phyloP scores from a whole-genome alignment of 64 coral and sea anemone species.

The Dendrophyllia cribrosa region DNA sequence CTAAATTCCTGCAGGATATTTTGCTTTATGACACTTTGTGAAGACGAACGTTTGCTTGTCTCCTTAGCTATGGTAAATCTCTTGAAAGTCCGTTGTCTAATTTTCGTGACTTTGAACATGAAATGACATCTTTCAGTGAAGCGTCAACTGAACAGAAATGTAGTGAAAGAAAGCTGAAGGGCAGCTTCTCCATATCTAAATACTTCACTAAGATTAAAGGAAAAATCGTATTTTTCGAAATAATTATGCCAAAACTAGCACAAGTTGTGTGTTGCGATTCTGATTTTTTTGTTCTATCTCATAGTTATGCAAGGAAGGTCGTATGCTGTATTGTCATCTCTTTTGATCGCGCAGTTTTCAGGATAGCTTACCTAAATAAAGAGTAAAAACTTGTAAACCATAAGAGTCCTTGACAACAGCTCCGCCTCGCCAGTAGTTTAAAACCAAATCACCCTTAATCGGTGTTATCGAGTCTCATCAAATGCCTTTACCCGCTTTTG shows the following conservation, averaged over 20 bases:
- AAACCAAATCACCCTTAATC: conserved; percentile 60
- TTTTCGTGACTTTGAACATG: conserved; percentile 38
- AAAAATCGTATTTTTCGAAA: not conserved
- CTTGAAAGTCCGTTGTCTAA: not conserved
- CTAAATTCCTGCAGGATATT: not conserved
- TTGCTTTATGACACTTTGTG: not conserved
- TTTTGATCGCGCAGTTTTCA: not conserved
- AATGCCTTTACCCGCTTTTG: conserved; percentile 67
- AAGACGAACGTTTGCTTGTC: not conserved
- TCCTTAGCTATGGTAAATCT: not conserved
- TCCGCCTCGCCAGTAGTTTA: conserved; percentile 54
- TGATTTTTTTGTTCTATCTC: not conserved
- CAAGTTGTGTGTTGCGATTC: not conserved
- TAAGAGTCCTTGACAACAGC: conserved; percentile 33
- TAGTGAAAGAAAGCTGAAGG: conserved; percentile 4
- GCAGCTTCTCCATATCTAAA: not conserved
- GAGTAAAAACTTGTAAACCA: conserved; percentile 38
- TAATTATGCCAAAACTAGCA: not conserved
- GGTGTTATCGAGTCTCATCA: conserved; percentile 57
- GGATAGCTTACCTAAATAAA: conserved; percentile 24
- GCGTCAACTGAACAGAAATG: conserved; percentile 28
- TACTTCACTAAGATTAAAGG: not conserved
- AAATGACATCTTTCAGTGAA: conserved; percentile 32
- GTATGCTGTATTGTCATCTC: not conserved
- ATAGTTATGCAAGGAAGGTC: not conserved